Percentiles rank a stretch among this genome's conserved stretches.
Conservation (phyloP, 2,888 invertebrate species). For the Cylindroiulus punctatus region DNA sequence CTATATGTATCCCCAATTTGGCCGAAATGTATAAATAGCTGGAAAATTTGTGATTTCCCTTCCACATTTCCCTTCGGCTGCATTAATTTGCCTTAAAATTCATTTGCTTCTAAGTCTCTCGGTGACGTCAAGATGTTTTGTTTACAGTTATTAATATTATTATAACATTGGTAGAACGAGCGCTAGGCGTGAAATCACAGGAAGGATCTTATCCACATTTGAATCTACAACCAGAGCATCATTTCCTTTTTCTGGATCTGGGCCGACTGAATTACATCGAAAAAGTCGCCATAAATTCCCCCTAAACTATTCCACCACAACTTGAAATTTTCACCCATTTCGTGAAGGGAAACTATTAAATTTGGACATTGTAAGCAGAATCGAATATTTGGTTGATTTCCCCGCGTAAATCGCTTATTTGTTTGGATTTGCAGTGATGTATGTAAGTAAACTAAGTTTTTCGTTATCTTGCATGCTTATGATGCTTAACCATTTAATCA, state of each 20-base stretch:
- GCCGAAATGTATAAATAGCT: neutral
- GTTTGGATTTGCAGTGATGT: neutral
- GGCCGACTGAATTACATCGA: neutral
- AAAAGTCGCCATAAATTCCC: neutral
- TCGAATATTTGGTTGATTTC: neutral
- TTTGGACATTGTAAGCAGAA: too few relatives aligned
- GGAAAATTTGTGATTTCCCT: neutral
- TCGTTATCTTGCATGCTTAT: too few relatives aligned
- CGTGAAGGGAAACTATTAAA: too few relatives aligned
- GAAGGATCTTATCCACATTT: constrained; percentile 39
- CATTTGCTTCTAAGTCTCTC: too few relatives aligned
- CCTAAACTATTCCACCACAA: neutral
- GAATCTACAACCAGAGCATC: neutral
- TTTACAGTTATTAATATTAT: constrained; percentile 28
- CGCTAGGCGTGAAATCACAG: constrained; percentile 17
- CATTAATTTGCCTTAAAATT: too few relatives aligned
- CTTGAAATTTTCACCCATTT: neutral
- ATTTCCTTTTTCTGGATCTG: neutral
- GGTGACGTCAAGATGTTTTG: constrained; percentile 15
- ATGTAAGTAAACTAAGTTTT: too few relatives aligned
- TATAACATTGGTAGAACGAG: constrained; percentile 17
- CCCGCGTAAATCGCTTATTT: neutral
- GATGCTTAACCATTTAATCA: too few relatives aligned
- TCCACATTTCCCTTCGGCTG: too few relatives aligned
- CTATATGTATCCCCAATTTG: too few relatives aligned